Base-by-base conservation (phyloP, 2,888 invertebrate species). In the Protonemura montana region DNA sequence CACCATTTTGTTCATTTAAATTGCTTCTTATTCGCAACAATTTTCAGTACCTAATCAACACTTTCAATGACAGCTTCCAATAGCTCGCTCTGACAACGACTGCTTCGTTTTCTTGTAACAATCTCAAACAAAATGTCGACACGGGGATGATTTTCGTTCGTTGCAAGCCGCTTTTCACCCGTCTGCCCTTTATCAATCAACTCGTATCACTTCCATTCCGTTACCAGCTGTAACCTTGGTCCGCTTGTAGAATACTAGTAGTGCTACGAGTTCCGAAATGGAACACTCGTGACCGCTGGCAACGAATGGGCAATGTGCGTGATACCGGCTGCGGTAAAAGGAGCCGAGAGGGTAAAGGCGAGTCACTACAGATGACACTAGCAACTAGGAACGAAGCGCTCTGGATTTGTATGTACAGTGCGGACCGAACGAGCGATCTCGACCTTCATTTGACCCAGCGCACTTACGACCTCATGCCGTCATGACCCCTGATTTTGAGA, bases 1-100 rank as follows among this genome's bases (percentile, higher is more conserved):
- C 86, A 85, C 86, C 86, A 86, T 86, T 35, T 86, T 86, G 85
- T 25, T 42, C 80, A 86, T 83, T 83, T 59, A 59, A 7, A 21
- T 7, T 59, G 1, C 59, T 59, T 21, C 59, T 59, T 59, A 59
- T 59, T 59, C 59, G 59, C 21, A 59, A 59, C 59, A 59, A 10
- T 59, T 59, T 35, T 35, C 35, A 81, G 81, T 59, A 16, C 21
- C 35, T 21, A 59, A 59, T 21, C 21, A 59, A 59, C 59, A 59
- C 59, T 59, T 59, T 3, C 59, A 59, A 59, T 59, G 59, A 59
- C 59, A 59, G 59, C 59, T 3, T 7, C 59, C 21, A 10, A 21
- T 21, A 10, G 13, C 59, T 59, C 21, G 13, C 59, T 21, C 16
- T 59, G 59, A 2, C 59, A 59, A 59, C 21, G 21, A 10, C 7